Conservation (phyloP, 2,797 vertebrate genomes). For the Passerculus sandwichensis region DNA sequence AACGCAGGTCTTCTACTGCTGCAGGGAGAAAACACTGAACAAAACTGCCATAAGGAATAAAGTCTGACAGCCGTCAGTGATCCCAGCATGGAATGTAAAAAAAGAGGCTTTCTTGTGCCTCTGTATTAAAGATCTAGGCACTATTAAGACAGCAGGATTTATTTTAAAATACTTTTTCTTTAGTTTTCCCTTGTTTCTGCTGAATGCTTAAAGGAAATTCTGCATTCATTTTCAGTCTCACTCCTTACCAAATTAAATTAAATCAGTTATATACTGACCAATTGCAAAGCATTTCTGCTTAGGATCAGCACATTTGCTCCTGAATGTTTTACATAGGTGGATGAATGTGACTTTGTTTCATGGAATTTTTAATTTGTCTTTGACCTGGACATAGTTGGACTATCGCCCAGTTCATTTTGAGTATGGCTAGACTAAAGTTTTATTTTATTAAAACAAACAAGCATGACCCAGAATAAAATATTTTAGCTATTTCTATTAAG, state of each 20-base stretch:
- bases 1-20: neutral
- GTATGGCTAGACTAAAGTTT: neutral
- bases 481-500: neutral
- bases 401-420: neutral
- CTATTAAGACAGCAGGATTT: neutral
- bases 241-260: neutral
- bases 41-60: neutral
- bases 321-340: neutral
- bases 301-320: neutral
- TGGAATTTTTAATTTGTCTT: constrained; percentile 12
- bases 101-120: neutral
- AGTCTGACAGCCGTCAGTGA: neutral
- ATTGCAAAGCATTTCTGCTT: neutral
- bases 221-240: neutral
- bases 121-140: neutral
- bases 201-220: neutral
- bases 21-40: neutral
- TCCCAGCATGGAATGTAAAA: neutral
- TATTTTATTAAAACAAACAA: constrained; percentile 22
- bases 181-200: neutral
- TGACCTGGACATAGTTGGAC: neutral
- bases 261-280: neutral
- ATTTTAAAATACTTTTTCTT: neutral
- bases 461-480: neutral
- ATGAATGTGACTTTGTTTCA: neutral